A percentile compares a stretch with the other conserved stretches of the same genome.
phyloP scores from a whole-genome alignment of 2,113 vertebrate species.

The Rhinolophus sinicus region DNA sequence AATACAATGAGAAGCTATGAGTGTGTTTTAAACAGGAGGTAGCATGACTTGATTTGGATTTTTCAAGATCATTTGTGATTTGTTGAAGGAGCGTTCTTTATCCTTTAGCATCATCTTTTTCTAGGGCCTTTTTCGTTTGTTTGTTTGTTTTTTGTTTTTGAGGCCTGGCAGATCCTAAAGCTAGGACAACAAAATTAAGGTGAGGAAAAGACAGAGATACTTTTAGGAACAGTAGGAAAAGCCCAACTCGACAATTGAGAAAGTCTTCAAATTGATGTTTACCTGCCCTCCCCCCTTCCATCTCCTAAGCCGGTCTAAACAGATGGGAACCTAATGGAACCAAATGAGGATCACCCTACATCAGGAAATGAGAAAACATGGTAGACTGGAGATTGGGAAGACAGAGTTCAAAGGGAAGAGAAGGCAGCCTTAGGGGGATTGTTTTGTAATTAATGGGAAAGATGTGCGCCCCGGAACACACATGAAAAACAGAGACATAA shows the following conservation, averaged over 20 bases:
- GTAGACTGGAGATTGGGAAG: accelerated
- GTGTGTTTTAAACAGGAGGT: neutral
- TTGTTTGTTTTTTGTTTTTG: too few relatives aligned
- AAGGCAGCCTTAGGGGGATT: neutral
- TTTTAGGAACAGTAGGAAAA: neutral
- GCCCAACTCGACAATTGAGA: neutral
- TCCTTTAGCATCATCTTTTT: neutral
- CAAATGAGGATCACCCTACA: neutral
- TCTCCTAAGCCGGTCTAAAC: neutral
- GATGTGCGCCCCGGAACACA: accelerated
- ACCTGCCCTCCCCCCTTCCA: neutral
- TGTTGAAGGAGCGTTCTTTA: neutral
- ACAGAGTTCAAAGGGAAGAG: neutral
- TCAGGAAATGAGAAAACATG: neutral
- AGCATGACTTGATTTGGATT: neutral
- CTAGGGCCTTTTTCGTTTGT: too few relatives aligned
- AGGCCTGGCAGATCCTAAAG: neutral
- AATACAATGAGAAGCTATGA: neutral
- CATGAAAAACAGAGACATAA: neutral
- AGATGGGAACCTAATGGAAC: neutral
- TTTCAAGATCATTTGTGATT: neutral
- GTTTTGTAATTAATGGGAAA: neutral
- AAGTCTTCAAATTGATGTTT: neutral
- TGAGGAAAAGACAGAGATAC: neutral
- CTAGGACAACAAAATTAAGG: neutral